phyloP scores from a whole-genome alignment of 1,140 invertebrate species.

The Spodoptera litura region DNA sequence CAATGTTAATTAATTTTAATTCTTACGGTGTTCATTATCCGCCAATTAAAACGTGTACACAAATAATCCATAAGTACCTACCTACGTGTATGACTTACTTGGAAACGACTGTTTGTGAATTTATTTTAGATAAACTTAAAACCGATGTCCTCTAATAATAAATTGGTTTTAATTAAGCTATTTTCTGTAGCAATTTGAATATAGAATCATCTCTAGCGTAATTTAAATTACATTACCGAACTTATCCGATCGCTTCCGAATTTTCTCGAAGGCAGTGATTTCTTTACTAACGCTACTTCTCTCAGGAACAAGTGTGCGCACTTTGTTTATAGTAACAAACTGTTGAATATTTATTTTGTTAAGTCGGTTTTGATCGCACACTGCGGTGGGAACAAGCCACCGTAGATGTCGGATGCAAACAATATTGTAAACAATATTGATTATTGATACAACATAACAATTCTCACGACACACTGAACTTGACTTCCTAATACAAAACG shows the following conservation, averaged over 20 bases:
- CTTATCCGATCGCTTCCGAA: neutral
- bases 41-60: slow-evolving; percentile 36
- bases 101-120: neutral
- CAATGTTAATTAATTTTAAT: slow-evolving; percentile 42
- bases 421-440: slow-evolving; percentile 68
- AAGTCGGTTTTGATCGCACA: slow-evolving; percentile 78
- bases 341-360: slow-evolving; percentile 85
- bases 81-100: neutral
- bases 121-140: neutral
- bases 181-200: too few relatives aligned
- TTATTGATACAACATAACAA: slow-evolving; percentile 51
- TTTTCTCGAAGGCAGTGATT: neutral
- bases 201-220: too few relatives aligned
- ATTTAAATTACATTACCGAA: neutral
- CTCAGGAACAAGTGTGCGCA: slow-evolving; percentile 61
- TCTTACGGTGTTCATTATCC: slow-evolving; percentile 17
- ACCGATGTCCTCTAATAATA: too few relatives aligned
- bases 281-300: slow-evolving; percentile 56
- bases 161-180: too few relatives aligned
- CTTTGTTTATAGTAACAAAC: slow-evolving; percentile 77
- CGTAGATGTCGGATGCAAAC: slow-evolving; percentile 69
- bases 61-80: neutral
- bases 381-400: slow-evolving; percentile 73
- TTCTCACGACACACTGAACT: slow-evolving; percentile 43
- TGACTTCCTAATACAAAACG: slow-evolving; percentile 41